Base-by-base conservation (phyloP, 2,888 invertebrate genomes). In the Hirtodrosophila trivittata region DNA sequence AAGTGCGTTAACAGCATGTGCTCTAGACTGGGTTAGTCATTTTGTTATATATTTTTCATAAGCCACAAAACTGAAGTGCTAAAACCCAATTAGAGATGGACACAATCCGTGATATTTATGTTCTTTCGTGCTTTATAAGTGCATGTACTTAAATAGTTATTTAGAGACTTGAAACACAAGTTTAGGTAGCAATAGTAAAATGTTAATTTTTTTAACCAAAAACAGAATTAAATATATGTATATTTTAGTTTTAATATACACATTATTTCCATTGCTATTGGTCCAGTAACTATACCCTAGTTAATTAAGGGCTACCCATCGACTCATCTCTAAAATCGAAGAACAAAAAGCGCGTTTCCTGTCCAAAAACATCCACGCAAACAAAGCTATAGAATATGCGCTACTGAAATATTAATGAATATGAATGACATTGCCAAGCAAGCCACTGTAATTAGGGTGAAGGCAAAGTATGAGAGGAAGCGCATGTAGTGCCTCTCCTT, bases 381-480 rank as follows among this genome's bases (percentile, higher is more conserved):
- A 38, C 55, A 43, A 35, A 30, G 5, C 33, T 54, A 35, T 14
- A 67, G 32, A 26, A 8, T 35, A 30, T 42, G 52, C 14, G 51
- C 56, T 38, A 77, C 59, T 64, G 38, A 57, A 75, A 71, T 71
- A 83, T 71, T 78, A 76, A 77, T 67, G 63, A 68, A 51, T 57
- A 46, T 26, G 35, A 45, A 59, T 71, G 72, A 51, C 72, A 71
- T 66, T 59, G 66, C 54, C 66, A 66, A 43, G 18, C 33, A 52
- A 35, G 32, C 16, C 25, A 47, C 35, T 37, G 33, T 13, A 14
- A 42, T 32, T 18, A n/a, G 28, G 26, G 38, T n/a, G n/a, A n/a
- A n/a, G n/a, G n/a, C n/a, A n/a, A 39, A n/a, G 21, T 21, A 30
- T 21, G 28, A 60, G 10, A 30, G 18, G 16, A 12, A 26, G 37